Percentiles rank a stretch among this genome's conserved stretches.
These are phyloP conservation scores for Andricus curvator DNA, from an alignment of 2,888 invertebrate genomes.

Conservation along the genomic window DNA sequence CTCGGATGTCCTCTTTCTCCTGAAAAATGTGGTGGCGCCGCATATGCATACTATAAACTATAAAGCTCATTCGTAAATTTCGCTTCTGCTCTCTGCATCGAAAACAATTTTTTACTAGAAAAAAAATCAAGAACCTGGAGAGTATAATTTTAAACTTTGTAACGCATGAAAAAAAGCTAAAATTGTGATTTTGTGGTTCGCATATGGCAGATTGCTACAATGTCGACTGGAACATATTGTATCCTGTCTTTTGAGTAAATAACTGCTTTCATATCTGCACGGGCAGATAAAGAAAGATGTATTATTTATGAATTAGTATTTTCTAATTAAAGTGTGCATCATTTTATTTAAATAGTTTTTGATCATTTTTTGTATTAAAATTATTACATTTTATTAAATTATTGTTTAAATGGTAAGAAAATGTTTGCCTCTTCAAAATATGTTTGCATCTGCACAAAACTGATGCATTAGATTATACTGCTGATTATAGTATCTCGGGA, in stretches of 20 bases:
- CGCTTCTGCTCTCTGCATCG: not conserved
- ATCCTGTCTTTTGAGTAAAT: constrained; percentile 19
- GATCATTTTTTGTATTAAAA: not conserved
- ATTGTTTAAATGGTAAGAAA: not conserved
- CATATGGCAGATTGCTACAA: constrained; percentile 12
- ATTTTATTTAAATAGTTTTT: not conserved
- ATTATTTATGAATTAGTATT: not conserved
- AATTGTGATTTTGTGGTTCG: constrained; percentile 9
- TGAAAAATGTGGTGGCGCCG: constrained; percentile 19
- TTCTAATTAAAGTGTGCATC: no score
- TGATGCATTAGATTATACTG: constrained; percentile 5
- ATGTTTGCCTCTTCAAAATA: not conserved
- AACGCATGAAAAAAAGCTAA: not conserved
- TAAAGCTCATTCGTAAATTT: constrained; percentile 21
- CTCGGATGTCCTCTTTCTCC: constrained; percentile 14
- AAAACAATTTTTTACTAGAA: constrained; percentile 1
- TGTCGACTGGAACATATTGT: constrained; percentile 26
- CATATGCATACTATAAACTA: constrained; percentile 15
- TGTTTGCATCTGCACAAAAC: constrained; percentile 7
- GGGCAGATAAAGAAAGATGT: constrained; percentile 4
- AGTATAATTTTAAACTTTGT: not conserved
- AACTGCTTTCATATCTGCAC: constrained; percentile 3
- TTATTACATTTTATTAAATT: not conserved
- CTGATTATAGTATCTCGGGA: not conserved
- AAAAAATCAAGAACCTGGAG: not conserved